Conservation (phyloP, 2,797 vertebrate genomes). For the Scyliorhinus canicula region DNA sequence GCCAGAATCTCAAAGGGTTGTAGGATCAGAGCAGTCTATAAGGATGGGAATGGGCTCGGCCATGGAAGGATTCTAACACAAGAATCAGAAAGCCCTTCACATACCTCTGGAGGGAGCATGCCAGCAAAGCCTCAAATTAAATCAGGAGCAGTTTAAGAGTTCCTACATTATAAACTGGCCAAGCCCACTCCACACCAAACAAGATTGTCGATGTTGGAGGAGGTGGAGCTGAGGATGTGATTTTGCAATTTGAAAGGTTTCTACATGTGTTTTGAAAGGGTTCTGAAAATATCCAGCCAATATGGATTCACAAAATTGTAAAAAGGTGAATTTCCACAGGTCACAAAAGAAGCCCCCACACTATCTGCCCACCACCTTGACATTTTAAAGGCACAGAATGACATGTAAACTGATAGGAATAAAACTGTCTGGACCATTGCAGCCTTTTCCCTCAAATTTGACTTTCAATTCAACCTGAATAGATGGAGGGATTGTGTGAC, state of each 20-base stretch:
- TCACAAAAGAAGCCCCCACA: neutral
- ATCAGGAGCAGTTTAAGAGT: neutral
- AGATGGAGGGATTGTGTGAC: neutral
- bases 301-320: neutral
- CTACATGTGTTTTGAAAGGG: neutral
- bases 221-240: neutral
- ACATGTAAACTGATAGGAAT: neutral
- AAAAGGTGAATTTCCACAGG: slow-evolving; percentile 2
- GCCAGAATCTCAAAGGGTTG: neutral
- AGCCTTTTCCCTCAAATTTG: neutral
- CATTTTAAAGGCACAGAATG: neutral
- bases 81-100: neutral
- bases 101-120: neutral
- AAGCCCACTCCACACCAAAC: neutral
- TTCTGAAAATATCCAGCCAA: neutral
- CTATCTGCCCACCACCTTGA: neutral
- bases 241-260: neutral
- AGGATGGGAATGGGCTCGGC: neutral
- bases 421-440: neutral
- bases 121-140: neutral
- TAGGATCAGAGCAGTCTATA: neutral
- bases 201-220: neutral
- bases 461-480: neutral
- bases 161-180: neutral
- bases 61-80: neutral